Percentiles rank a stretch among this genome's conserved stretches.
These are phyloP conservation scores for Nothocercus nigrocapillus DNA, from an alignment of 2,113 vertebrate genomes.

Conservation along the genomic window DNA sequence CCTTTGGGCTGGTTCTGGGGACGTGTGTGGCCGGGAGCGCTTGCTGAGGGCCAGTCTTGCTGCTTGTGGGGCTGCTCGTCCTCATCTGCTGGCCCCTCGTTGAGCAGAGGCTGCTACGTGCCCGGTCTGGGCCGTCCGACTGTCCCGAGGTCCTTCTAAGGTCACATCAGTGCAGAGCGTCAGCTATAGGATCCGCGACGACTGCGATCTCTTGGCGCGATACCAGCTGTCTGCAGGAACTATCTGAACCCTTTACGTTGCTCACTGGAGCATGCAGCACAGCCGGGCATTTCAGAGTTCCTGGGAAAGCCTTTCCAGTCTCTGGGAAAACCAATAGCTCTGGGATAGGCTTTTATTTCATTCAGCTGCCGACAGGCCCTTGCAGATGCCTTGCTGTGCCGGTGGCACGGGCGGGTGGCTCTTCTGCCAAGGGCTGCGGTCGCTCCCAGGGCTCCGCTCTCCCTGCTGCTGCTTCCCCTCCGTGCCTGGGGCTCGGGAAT, in stretches of 20 bases:
- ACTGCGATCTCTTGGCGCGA: background rate
- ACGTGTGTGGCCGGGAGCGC: rapidly evolving
- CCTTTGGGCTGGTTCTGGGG: background rate
- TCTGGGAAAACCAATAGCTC: slow-evolving; percentile 6
- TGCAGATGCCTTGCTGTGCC: background rate
- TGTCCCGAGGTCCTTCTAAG: background rate
- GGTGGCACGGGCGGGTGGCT: background rate
- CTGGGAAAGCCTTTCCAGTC: slow-evolving; percentile 15
- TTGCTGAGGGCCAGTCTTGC: background rate
- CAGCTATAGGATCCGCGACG: background rate
- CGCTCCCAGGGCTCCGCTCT: background rate
- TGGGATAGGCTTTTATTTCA: background rate
- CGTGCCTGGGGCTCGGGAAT: no score
- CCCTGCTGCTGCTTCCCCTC: background rate
- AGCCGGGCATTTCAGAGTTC: background rate
- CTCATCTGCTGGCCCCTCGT: background rate
- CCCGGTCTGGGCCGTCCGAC: background rate
- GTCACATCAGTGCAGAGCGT: background rate
- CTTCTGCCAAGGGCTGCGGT: background rate
- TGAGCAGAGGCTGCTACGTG: background rate
- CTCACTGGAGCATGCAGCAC: background rate
- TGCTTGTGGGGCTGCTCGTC: background rate
- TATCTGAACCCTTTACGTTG: background rate
- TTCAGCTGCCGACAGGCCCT: background rate
- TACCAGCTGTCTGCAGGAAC: background rate